Conservation (phyloP, 2,888 invertebrate genomes). For the Glomeris marginata region DNA sequence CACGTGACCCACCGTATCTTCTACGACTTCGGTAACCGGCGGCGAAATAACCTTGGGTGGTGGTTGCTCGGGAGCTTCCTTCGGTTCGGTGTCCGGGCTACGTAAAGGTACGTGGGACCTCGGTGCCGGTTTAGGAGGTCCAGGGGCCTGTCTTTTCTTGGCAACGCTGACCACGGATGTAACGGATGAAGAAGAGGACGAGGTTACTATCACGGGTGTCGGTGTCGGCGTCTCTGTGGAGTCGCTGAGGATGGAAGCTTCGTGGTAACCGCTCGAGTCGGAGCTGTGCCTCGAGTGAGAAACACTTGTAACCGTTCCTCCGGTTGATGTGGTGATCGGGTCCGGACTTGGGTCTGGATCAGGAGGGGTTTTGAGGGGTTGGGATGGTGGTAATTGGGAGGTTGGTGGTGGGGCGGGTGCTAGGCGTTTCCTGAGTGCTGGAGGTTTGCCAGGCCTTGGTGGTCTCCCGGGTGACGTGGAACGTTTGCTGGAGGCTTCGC, state of each 20-base stretch:
- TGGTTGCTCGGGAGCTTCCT: too few species aligned
- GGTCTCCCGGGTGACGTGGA: slow-evolving; percentile 20
- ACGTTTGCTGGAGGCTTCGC: slow-evolving; percentile 35
- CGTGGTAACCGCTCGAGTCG: slow-evolving; percentile 56
- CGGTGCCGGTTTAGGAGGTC: too few species aligned
- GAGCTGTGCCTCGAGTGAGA: slow-evolving; percentile 53
- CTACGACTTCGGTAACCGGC: too few species aligned
- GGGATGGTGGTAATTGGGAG: slow-evolving; percentile 19
- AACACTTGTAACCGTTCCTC: too few species aligned
- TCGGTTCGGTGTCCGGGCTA: too few species aligned
- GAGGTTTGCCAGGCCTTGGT: slow-evolving; percentile 20
- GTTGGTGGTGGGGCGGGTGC: slow-evolving; percentile 30
- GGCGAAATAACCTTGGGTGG: too few species aligned
- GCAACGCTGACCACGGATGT: too few species aligned
- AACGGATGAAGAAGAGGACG: too few species aligned
- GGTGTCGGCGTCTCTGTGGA: slow-evolving; percentile 31
- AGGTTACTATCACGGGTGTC: too few species aligned
- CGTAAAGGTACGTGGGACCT: too few species aligned
- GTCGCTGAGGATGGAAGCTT: slow-evolving; percentile 48
- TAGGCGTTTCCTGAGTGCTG: slow-evolving; percentile 22
- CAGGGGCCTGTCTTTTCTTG: too few species aligned
- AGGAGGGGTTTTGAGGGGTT: slow-evolving; percentile 19
- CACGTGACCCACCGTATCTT: too few species aligned
- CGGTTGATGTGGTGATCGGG: not conserved
- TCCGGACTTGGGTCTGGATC: slow-evolving; percentile 10